Conservation (phyloP, 1,140 invertebrate genomes). For the Fopius arisanus region DNA sequence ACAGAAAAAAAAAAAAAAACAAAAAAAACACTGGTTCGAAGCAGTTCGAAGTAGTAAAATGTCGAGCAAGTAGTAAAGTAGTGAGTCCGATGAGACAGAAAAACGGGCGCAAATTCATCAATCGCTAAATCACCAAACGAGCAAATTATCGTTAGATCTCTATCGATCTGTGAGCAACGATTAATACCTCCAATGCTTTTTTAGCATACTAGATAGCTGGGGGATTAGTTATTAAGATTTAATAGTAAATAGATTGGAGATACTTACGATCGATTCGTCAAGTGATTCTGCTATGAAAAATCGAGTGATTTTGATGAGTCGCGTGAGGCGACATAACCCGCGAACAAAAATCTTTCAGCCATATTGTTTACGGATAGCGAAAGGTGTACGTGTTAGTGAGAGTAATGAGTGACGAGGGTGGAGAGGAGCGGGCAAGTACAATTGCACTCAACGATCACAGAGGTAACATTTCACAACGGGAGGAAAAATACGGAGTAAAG, state of each 20-base stretch:
- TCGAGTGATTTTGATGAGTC: background rate
- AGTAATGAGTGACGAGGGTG: background rate
- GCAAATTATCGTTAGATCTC: background rate
- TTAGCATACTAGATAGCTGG: too few species aligned
- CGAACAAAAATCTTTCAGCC: background rate
- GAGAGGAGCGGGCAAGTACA: background rate
- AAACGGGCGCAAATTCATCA: background rate
- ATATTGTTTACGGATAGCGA: constrained; percentile 11
- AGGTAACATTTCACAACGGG: background rate
- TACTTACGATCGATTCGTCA: background rate
- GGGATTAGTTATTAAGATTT: too few species aligned
- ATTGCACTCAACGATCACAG: background rate
- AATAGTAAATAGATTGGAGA: too few species aligned
- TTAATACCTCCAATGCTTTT: background rate
- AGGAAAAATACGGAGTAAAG: background rate
- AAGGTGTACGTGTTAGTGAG: background rate
- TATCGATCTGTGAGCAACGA: background rate
- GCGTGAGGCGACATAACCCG: background rate
- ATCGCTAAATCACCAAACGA: background rate
- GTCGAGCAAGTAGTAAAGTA: too few species aligned
- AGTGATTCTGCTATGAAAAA: background rate
- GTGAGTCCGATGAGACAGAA: too few species aligned
- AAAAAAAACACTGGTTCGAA: too few species aligned
- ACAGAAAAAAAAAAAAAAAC: too few species aligned
- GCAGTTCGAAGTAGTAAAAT: too few species aligned